Percentiles rank a stretch among this genome's conserved stretches.
These are phyloP conservation scores for Octonoba sinensis DNA, from an alignment of 2,888 invertebrate species.

Conservation along the genomic window DNA sequence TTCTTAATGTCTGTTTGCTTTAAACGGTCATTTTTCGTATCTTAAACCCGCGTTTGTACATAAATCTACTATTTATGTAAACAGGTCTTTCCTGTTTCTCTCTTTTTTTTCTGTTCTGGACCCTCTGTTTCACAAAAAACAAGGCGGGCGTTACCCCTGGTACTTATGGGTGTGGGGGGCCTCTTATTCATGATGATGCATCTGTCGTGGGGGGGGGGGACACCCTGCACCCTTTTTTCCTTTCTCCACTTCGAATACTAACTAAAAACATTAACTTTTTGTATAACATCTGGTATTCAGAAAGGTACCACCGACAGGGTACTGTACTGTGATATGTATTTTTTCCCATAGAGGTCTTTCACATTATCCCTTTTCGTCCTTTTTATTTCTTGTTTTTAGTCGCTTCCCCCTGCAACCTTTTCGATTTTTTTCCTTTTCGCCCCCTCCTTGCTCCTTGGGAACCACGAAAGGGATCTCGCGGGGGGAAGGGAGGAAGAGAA, in stretches of 20 bases:
- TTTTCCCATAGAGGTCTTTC: slow-evolving; percentile 61
- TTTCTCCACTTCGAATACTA: not conserved
- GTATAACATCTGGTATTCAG: slow-evolving; percentile 39
- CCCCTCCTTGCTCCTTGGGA: slow-evolving; percentile 11
- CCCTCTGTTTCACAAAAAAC: slow-evolving; percentile 16
- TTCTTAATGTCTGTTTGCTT: too few species aligned
- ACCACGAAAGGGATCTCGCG: not conserved
- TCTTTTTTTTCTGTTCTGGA: too few species aligned
- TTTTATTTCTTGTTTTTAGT: slow-evolving; percentile 23
- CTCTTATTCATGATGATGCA: slow-evolving; percentile 29
- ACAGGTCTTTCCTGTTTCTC: too few species aligned
- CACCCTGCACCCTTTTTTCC: slow-evolving; percentile 46
- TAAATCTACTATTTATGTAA: too few species aligned
- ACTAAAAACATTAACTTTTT: slow-evolving; percentile 58
- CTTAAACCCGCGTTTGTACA: too few species aligned
- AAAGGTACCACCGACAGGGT: slow-evolving; percentile 4
- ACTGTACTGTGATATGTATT: slow-evolving; percentile 21
- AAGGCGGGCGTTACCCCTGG: slow-evolving; percentile 23
- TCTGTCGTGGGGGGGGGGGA: slow-evolving; percentile 45
- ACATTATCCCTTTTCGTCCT: slow-evolving; percentile 51
- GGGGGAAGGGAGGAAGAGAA: not conserved
- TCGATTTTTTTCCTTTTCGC: slow-evolving; percentile 5
- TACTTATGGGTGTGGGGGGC: slow-evolving; percentile 45
- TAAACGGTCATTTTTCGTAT: too few species aligned
- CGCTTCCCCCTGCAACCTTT: slow-evolving; percentile 8